Base-by-base conservation (phyloP, 2,888 invertebrate species). In the Ophion costatus region DNA sequence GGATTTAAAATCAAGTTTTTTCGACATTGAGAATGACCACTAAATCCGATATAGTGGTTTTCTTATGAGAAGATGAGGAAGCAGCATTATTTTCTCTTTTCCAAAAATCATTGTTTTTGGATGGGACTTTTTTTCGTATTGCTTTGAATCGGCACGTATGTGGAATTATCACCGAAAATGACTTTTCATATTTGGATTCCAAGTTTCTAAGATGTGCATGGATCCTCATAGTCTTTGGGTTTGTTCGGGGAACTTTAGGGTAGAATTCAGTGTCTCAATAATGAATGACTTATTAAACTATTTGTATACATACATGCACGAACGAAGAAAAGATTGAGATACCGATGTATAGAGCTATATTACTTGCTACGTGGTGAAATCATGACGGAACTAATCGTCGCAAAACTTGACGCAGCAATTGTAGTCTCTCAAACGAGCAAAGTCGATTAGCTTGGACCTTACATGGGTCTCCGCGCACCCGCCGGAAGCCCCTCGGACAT, bases 401-500 rank as follows among this genome's bases (percentile, higher is more conserved):
- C 11, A 10, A 67, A 71, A 80, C 73, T 84, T 69, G 63, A 71
- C 38, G 24, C 51, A 71, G 56, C 29, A 83, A 74, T 77, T 82
- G 59, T 38, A 69, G 67, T 67, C 63, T 78, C 74, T 82, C 70
- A 85, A 85, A 88, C 88, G 89, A 88, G 89, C 85, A 90, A 90
- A 91, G 91, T 92, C 90, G 91, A 92, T 92, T 92, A 92, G 89
- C 89, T 91, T 89, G 91, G 89, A 90, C 90, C 90, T 91, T 91
- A 91, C 88, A 88, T 86, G 87, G 81, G 64, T 11, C 71, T 83
- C 76, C 64, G 73, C 86, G 85, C 82, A 83, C 83, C 84, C 83
- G 87, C 86, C 90, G 90, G 92, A 93, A 92, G 90, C 92, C 91
- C 84, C 87, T 89, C 86, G 89, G 89, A 93, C 92, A 92, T 93